A percentile compares a stretch with the other conserved stretches of the same genome.
phyloP scores from a whole-genome alignment of 2,888 invertebrate genomes.

The Drosophila engyochracea region DNA sequence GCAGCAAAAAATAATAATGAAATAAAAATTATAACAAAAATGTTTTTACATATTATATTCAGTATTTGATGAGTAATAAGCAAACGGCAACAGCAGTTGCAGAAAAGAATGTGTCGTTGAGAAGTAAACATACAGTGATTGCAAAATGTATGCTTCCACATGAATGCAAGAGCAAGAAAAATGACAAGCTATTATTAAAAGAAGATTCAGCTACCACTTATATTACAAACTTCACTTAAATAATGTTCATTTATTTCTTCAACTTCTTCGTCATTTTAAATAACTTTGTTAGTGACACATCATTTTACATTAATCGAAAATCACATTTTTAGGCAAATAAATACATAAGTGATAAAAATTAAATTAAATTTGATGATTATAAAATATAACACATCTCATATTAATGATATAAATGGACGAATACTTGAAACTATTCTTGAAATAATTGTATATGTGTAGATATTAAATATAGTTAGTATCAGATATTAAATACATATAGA shows the following conservation, averaged over 20 bases:
- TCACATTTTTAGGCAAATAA: neutral
- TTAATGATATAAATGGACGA: too few species aligned
- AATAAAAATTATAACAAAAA: slow-evolving; percentile 44
- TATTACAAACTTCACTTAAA: neutral
- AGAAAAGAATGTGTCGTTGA: neutral
- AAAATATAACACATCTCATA: neutral
- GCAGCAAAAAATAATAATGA: slow-evolving; percentile 8
- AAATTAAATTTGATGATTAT: neutral
- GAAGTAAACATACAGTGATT: neutral
- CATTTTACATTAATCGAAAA: neutral
- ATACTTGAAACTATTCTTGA: neutral
- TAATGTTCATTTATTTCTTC: neutral
- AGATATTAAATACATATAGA: neutral
- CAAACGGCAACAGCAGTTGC: slow-evolving; percentile 25
- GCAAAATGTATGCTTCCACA: neutral
- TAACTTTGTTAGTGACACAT: neutral
- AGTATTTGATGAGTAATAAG: slow-evolving; percentile 59
- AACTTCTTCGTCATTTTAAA: neutral
- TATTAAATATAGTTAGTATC: neutral
- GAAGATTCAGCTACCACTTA: neutral
- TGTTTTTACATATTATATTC: slow-evolving; percentile 33
- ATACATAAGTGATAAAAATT: neutral
- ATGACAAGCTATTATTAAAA: too few species aligned
- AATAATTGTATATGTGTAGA: neutral
- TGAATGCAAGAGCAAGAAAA: neutral